These are phyloP conservation scores for Echinarachnius parma DNA, from an alignment of 53 echinoderm and acorn worm species.

Conservation along the genomic window DNA sequence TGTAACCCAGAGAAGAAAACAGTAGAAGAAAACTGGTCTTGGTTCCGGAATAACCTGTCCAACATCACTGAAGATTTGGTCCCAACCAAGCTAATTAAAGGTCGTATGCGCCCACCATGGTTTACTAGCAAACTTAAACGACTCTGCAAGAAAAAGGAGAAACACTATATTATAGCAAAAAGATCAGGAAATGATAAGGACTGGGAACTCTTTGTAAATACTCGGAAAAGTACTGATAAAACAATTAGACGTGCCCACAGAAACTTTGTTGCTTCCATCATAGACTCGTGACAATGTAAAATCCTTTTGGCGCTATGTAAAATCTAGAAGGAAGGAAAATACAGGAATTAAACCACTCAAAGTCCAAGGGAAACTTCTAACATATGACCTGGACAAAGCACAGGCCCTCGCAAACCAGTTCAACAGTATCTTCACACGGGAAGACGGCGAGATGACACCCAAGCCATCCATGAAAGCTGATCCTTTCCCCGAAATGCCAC, in stretches of 20 bases:
- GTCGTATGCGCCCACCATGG: conserved; percentile 6
- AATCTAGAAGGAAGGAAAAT: conserved; percentile 29
- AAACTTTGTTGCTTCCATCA: conserved; percentile 19
- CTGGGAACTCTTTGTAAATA: conserved; percentile 7
- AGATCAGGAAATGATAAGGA: background rate
- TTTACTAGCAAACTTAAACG: conserved; percentile 5
- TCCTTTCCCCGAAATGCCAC: conserved; percentile 29
- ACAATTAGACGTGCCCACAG: conserved; percentile 26
- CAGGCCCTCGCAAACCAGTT: conserved; percentile 24
- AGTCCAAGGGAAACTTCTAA: conserved; percentile 5
- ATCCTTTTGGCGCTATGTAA: conserved; percentile 40
- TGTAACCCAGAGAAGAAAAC: background rate
- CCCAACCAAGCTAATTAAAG: conserved; percentile 6
- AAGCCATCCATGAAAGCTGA: background rate
- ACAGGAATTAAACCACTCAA: conserved; percentile 20
- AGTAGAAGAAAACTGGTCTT: conserved; percentile 4
- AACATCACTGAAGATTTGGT: background rate
- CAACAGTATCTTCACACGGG: conserved; percentile 34
- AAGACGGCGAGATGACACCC: background rate
- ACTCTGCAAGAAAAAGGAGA: conserved; percentile 1
- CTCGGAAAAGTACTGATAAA: conserved; percentile 16
- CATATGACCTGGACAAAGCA: conserved; percentile 29
- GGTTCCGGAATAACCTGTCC: conserved; percentile 5
- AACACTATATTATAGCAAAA: background rate
- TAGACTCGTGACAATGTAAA: conserved; percentile 24